Conservation (phyloP, 2,113 vertebrate genomes). For the Coracopsis vasa region DNA sequence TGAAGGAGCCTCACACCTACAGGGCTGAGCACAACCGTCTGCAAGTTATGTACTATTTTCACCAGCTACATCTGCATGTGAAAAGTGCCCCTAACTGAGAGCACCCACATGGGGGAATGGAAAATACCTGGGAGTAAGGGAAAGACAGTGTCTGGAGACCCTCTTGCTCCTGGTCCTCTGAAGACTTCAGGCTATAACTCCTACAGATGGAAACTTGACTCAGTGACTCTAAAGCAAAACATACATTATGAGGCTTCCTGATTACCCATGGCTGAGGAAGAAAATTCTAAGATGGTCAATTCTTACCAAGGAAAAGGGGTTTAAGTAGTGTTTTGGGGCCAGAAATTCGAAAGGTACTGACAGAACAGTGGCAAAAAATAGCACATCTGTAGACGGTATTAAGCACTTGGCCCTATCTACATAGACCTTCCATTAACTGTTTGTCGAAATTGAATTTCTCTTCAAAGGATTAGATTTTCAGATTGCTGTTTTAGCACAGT, state of each 20-base stretch:
- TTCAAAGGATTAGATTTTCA: slow-evolving; percentile 30
- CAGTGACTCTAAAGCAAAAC: neutral
- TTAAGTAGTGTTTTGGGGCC: neutral
- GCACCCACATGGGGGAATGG: neutral
- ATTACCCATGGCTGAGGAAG: neutral
- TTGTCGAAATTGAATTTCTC: slow-evolving; percentile 5
- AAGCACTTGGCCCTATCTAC: neutral
- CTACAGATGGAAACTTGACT: neutral
- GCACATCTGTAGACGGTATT: neutral
- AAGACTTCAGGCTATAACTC: neutral
- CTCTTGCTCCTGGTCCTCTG: neutral
- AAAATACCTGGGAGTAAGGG: neutral
- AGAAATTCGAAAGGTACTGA: neutral
- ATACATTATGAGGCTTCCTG: neutral
- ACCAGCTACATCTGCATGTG: neutral
- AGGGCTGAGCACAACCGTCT: neutral
- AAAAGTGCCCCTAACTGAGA: neutral
- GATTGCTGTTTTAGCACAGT: slow-evolving; percentile 19
- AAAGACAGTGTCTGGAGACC: neutral
- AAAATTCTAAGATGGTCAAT: neutral
- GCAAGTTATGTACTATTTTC: neutral
- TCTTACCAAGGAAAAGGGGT: neutral
- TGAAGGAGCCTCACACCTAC: neutral
- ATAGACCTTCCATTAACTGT: neutral
- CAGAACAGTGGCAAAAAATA: neutral